Percentiles rank a stretch among this genome's conserved stretches.
These are phyloP conservation scores for Embidobia sp. DNA, from an alignment of 2,888 invertebrate genomes.

Conservation along the genomic window DNA sequence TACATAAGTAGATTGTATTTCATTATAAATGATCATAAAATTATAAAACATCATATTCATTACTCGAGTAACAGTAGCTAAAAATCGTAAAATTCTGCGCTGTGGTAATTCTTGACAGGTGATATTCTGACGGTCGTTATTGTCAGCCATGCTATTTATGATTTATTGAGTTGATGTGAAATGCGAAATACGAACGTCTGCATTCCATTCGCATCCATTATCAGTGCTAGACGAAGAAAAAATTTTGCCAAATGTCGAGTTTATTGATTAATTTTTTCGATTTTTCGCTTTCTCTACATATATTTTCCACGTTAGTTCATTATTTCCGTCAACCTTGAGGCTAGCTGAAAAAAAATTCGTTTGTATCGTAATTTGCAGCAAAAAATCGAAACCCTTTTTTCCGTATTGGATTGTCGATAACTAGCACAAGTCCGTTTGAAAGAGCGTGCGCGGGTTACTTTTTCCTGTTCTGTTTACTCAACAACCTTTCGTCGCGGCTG, in stretches of 20 bases:
- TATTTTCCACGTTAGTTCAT: slow-evolving; percentile 11
- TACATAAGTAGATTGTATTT: slow-evolving; percentile 51
- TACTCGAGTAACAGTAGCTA: slow-evolving; percentile 53
- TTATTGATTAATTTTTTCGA: slow-evolving; percentile 7
- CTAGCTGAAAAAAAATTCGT: slow-evolving; percentile 23
- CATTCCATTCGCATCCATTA: slow-evolving; percentile 5
- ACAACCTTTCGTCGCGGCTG: slow-evolving; percentile 36
- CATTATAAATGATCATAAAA: slow-evolving; percentile 56
- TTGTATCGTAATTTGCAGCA: slow-evolving; percentile 23
- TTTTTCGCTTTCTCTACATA: slow-evolving; percentile 24
- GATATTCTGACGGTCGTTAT: slow-evolving; percentile 54
- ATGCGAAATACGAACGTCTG: slow-evolving; percentile 21
- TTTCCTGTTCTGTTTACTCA: slow-evolving; percentile 57
- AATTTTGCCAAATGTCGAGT: background rate
- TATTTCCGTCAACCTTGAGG: slow-evolving; percentile 46
- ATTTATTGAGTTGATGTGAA: slow-evolving; percentile 47
- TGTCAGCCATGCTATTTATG: slow-evolving; percentile 54
- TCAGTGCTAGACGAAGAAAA: background rate
- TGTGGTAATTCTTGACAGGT: slow-evolving; percentile 53
- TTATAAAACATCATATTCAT: slow-evolving; percentile 57
- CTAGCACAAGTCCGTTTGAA: slow-evolving; percentile 14
- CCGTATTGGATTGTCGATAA: slow-evolving; percentile 20
- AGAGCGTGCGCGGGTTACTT: slow-evolving; percentile 17
- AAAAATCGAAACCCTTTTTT: slow-evolving; percentile 61
- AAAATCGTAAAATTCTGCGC: slow-evolving; percentile 55